Base-by-base conservation (phyloP, 2,113 vertebrate genomes). In the Sorex fumeus region DNA sequence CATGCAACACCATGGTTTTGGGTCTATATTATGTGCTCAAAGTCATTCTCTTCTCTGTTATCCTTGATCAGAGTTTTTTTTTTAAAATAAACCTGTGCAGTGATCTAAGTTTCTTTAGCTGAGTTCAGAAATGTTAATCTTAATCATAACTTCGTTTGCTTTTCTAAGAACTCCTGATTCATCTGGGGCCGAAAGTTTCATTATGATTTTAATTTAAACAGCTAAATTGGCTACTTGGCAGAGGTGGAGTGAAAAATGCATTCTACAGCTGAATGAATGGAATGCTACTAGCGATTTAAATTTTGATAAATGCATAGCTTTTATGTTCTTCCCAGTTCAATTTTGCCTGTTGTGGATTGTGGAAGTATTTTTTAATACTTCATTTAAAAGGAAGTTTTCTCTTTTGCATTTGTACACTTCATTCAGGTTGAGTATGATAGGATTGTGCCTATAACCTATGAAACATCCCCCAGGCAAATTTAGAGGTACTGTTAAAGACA, bases 171-270 rank as follows among this genome's bases (percentile, higher is more conserved):
- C 53, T 94, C 0, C 11, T 25, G 67, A 83, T 80, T 94, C 88
- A 95, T 79, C 86, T 78, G 94, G 80, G 75, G 82, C 78, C 90
- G 94, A 66, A 93, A 96, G 84, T 95, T 97, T 96, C 92, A 95
- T 95, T 91, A 93, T 83, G 86, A 93, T 97, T 97, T 97, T 97
- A 84, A 85, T 96, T 96, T 95, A 95, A 97, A 93, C 70, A 27
- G 21, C 79, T 94, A 91, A 95, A 86, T 90, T 90, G 91, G 88
- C 79, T 88, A 50, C 32, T 93, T 97, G 85, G 86, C 94, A 94
- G 94, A 84, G 88, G 50, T 85, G 50, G 60, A 91, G 3, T 92
- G 78, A 97, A 96, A 95, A 89, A 78, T 16, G 30, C 4, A 50
- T 95, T 92, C 92, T 82, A 16, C 23, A 79, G 70, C 40, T 50